Conservation (phyloP, 2,888 invertebrate species). For the Drosophila kambysellisi region DNA sequence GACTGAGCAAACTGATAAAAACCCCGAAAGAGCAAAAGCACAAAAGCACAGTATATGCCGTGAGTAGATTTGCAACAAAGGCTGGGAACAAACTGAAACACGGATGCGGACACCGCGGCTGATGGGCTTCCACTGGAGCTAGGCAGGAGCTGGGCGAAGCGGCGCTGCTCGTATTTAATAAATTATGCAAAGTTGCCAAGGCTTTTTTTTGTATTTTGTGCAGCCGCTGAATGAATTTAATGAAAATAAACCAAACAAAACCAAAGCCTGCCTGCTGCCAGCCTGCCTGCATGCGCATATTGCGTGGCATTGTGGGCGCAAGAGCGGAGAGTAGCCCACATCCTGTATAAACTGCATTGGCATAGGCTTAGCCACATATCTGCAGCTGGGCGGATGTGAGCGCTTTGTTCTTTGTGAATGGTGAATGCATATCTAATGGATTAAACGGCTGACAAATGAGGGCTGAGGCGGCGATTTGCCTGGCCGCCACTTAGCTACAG, state of each 20-base stretch:
- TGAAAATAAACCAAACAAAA: slow-evolving; percentile 40
- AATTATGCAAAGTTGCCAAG: slow-evolving; percentile 70
- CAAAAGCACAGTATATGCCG: slow-evolving; percentile 41
- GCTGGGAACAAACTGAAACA: slow-evolving; percentile 39
- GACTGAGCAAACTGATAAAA: slow-evolving; percentile 16
- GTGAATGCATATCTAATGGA: slow-evolving; percentile 67
- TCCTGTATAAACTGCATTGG: slow-evolving; percentile 51
- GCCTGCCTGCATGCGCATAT: slow-evolving; percentile 38
- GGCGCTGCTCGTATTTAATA: slow-evolving; percentile 61
- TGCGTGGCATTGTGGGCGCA: slow-evolving; percentile 26
- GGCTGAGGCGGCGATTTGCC: slow-evolving; percentile 13
- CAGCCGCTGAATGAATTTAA: slow-evolving; percentile 47
- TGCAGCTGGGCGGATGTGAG: slow-evolving; percentile 17
- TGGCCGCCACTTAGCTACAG: slow-evolving; percentile 30
- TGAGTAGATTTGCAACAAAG: slow-evolving; percentile 44
- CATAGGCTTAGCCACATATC: slow-evolving; percentile 23
- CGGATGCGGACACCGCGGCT: slow-evolving; percentile 23
- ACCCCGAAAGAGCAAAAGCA: slow-evolving; percentile 47
- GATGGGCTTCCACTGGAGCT: slow-evolving; percentile 21
- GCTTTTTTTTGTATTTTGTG: slow-evolving; percentile 15
- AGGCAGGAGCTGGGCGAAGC: not conserved
- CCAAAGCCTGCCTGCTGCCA: slow-evolving; percentile 9
- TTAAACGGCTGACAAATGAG: slow-evolving; percentile 56
- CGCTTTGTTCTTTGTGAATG: slow-evolving; percentile 61
- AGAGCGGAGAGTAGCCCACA: slow-evolving; percentile 33